Evolutionary conservation across 2,888 invertebrate species (phyloP).

Genomic region (Drosophila nr. perissopoda): DNA sequence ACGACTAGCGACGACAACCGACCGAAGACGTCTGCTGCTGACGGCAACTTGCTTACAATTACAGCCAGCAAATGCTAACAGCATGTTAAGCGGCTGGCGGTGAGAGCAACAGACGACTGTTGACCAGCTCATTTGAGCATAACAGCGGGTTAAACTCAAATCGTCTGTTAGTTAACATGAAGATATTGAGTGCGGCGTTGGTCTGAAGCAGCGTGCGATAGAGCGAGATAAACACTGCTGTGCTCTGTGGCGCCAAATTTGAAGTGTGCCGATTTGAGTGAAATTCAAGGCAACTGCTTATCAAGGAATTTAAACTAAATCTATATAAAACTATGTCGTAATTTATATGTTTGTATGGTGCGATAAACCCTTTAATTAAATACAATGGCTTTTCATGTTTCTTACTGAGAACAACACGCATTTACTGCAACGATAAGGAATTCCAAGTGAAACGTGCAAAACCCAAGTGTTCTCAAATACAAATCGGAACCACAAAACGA

Average conservation of each 20-base stretch:
- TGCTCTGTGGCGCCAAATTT: slow-evolving; percentile 31
- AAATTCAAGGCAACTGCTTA: not conserved
- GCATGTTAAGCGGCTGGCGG: slow-evolving; percentile 8
- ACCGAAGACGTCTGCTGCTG: slow-evolving; percentile 45
- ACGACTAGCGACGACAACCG: slow-evolving; percentile 40
- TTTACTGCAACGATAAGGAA: slow-evolving; percentile 4
- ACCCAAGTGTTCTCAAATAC: not conserved
- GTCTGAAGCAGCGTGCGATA: slow-evolving; percentile 33
- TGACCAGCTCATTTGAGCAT: slow-evolving; percentile 28
- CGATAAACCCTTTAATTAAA: slow-evolving; percentile 9
- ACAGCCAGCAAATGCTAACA: slow-evolving; percentile 15
- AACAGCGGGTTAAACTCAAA: slow-evolving; percentile 33
- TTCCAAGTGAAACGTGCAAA: slow-evolving; percentile 10
- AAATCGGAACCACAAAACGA: not conserved
- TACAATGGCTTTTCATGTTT: not conserved
- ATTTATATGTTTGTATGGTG: not conserved
- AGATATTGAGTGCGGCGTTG: slow-evolving; percentile 18
- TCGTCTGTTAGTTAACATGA: slow-evolving; percentile 25
- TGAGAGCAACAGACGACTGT: slow-evolving; percentile 17
- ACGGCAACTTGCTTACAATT: slow-evolving; percentile 25
- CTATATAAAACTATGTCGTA: not conserved
- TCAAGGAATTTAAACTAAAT: not conserved
- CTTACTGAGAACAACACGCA: not conserved
- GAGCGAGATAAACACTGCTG: slow-evolving; percentile 29
- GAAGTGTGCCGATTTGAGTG: not conserved